Percentiles rank a stretch among this genome's conserved stretches.
Evolutionary conservation across 2,113 vertebrate genomes (phyloP).

Genomic region (Anhinga rufa): DNA sequence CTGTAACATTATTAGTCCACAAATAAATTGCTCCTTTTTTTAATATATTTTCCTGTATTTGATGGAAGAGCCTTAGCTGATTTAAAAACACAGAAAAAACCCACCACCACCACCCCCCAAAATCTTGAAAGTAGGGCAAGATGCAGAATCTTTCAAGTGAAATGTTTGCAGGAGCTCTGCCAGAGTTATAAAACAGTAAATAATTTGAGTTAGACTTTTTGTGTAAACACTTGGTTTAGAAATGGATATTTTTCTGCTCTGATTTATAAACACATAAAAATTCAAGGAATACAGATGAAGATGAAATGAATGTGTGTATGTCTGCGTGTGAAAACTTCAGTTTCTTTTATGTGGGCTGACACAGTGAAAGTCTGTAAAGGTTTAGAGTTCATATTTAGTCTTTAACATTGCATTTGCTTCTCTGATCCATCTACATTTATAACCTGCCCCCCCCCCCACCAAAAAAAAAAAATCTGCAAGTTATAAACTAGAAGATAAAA

Average conservation of each 20-base stretch:
- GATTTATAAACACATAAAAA: slow-evolving; percentile 18
- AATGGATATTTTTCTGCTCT: neutral
- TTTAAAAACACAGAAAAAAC: neutral
- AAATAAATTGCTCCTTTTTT: neutral
- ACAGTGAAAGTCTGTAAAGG: neutral
- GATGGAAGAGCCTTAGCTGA: neutral
- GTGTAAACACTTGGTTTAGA: neutral
- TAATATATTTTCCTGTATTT: neutral
- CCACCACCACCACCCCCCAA: neutral
- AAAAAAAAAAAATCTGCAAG: neutral
- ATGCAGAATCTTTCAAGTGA: neutral
- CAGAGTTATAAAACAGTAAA: neutral
- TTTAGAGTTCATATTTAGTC: neutral
- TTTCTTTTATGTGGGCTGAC: neutral
- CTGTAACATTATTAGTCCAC: neutral
- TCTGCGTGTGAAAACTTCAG: neutral
- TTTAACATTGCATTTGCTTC: neutral
- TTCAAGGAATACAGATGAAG: neutral
- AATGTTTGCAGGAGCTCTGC: neutral
- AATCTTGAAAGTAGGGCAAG: neutral
- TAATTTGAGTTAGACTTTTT: neutral
- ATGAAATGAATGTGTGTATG: neutral
- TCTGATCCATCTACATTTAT: neutral
- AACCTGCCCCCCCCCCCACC: fast-evolving
- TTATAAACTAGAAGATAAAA: neutral